Conservation (phyloP, 2,888 invertebrate species). For the Thecocarcelia acutangulata region DNA sequence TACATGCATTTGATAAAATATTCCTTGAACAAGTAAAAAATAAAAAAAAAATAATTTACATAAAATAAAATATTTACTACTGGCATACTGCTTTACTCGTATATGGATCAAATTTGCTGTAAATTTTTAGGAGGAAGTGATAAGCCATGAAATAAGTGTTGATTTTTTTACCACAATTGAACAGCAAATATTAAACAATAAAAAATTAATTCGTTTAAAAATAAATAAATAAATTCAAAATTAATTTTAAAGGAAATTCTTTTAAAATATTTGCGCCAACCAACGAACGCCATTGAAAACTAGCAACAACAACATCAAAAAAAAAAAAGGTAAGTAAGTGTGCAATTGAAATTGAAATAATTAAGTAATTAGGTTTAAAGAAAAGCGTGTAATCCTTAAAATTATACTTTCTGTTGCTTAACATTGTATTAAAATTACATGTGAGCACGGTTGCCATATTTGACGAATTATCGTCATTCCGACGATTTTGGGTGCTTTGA, state of each 20-base stretch:
- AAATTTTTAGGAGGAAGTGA: slow-evolving; percentile 63
- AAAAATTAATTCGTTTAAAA: slow-evolving; percentile 16
- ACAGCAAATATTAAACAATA: slow-evolving; percentile 19
- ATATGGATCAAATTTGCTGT: slow-evolving; percentile 31
- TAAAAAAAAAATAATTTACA: slow-evolving; percentile 11
- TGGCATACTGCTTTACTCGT: slow-evolving; percentile 5
- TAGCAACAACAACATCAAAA: too few relatives aligned
- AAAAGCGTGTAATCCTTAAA: too few relatives aligned
- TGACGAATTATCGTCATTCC: too few relatives aligned
- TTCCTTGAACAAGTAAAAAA: slow-evolving; percentile 29
- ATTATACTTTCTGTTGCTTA: too few relatives aligned
- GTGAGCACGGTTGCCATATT: too few relatives aligned
- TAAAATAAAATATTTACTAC: slow-evolving; percentile 10
- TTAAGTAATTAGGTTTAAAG: too few relatives aligned
- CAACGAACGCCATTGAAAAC: too few relatives aligned
- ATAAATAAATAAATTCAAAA: slow-evolving; percentile 28
- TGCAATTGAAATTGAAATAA: too few relatives aligned
- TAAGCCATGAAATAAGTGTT: slow-evolving; percentile 24
- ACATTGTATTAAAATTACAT: too few relatives aligned
- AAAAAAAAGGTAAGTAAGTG: too few relatives aligned
- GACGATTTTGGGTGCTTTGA: too few relatives aligned
- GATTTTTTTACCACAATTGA: slow-evolving; percentile 13
- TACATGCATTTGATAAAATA: slow-evolving; percentile 25
- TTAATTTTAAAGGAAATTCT: background rate
- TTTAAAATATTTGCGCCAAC: too few relatives aligned